A percentile compares a stretch with the other conserved stretches of the same genome.
Conservation (phyloP, 2,888 invertebrate genomes). For the Apotomis turbidana region DNA sequence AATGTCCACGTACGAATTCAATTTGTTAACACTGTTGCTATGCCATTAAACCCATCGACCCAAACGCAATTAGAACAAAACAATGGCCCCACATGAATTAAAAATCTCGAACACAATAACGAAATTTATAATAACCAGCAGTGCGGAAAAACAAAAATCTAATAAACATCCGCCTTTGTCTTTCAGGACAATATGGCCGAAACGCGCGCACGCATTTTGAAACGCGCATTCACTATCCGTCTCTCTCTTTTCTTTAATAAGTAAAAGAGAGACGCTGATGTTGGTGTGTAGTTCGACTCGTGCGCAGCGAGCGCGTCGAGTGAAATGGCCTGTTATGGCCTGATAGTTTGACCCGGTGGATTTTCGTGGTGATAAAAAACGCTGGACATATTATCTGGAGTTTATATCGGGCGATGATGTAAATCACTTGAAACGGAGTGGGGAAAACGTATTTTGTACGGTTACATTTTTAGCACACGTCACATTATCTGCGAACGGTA, state of each 20-base stretch:
- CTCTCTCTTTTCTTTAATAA: not conserved
- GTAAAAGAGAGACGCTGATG: not conserved
- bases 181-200: conserved; percentile 23
- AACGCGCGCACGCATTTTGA: not conserved
- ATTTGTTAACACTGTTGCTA: conserved; percentile 4
- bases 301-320: conserved; percentile 8
- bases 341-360: conserved; percentile 27
- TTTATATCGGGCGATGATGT: conserved; percentile 24
- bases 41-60: not conserved
- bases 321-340: conserved; percentile 23
- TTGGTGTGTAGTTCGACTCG: not conserved
- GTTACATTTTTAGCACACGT: not conserved
- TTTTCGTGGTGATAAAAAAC: conserved; percentile 23
- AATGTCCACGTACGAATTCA: not conserved
- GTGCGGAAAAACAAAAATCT: conserved; percentile 33
- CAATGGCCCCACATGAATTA: conserved; percentile 16
- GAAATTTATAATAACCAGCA: conserved; percentile 28
- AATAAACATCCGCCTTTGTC: conserved; percentile 18
- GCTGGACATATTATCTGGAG: conserved; percentile 5
- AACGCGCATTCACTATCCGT: not conserved
- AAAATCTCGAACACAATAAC: conserved; percentile 10
- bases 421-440: conserved; percentile 3
- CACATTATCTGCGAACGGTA: too few relatives aligned
- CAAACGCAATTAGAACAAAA: conserved; percentile 17
- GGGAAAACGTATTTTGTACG: not conserved